Conservation (phyloP, 2,888 invertebrate genomes). For the Tachina lurida region DNA sequence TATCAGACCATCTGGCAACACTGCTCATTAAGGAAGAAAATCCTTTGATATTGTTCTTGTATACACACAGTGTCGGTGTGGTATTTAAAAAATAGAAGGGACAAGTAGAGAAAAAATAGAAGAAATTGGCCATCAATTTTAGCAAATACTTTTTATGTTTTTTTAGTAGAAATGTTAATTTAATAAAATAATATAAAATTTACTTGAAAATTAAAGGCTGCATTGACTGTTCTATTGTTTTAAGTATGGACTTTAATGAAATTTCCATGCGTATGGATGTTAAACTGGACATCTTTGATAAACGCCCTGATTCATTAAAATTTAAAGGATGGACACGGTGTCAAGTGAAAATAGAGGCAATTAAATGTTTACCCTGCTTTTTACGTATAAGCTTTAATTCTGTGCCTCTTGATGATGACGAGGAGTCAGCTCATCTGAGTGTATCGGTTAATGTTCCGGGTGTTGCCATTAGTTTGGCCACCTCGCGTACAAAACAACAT, state of each 20-base stretch:
- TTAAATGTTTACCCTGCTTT: conserved; percentile 83
- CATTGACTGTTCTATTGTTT: neutral
- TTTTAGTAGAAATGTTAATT: conserved; percentile 38
- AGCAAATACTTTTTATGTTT: conserved; percentile 32
- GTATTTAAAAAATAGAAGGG: conserved; percentile 17
- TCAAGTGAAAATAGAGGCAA: conserved; percentile 82
- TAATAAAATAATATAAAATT: conserved; percentile 23
- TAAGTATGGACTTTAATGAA: conserved; percentile 81
- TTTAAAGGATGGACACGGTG: conserved; percentile 81
- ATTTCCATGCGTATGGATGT: conserved; percentile 82
- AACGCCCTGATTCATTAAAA: conserved; percentile 79
- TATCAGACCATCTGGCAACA: conserved; percentile 4
- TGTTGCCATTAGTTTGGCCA: conserved; percentile 80
- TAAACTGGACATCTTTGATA: conserved; percentile 82
- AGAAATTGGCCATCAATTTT: conserved; percentile 37
- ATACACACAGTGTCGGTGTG: conserved; percentile 44
- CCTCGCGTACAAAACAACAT: conserved; percentile 81
- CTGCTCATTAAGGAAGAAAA: conserved; percentile 36
- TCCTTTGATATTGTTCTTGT: conserved; percentile 67
- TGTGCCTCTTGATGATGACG: conserved; percentile 20
- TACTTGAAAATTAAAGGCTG: neutral
- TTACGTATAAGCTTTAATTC: conserved; percentile 79
- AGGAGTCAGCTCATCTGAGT: conserved; percentile 72
- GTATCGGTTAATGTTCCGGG: conserved; percentile 82
- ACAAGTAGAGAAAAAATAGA: conserved; percentile 37